Evolutionary conservation across 2,113 vertebrate genomes (phyloP), one percentile per base, ranked within the genome.

Genomic region (Thamnaconus septentrionalis): DNA sequence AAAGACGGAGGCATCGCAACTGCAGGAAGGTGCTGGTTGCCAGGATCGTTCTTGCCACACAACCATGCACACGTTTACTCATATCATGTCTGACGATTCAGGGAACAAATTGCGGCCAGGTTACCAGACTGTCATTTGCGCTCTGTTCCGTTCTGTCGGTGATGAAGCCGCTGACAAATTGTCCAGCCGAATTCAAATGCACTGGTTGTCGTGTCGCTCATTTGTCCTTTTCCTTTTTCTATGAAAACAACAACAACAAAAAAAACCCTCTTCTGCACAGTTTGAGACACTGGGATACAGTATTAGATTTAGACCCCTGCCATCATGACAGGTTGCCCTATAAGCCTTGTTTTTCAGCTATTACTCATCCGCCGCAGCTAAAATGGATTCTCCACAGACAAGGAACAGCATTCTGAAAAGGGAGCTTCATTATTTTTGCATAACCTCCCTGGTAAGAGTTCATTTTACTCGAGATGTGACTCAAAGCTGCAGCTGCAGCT

Each of bases 291-390:
- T 46, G 1, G 6, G 56, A 12, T 31, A 31, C 39, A n/a, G 7
- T 42, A 56, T 56, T 5, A 70, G 12, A 78, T 65, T 74, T 12
- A 80, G 57, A 70, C 51, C 49, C 5, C 50, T 60, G 12, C 44
- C 57, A 69, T 64, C 52, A 68, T 71, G 8, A 60, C n/a, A 8
- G 44, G 3, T 4, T 60, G 39, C n/a, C 53, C 51, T 18, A 53
- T 31, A 50, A 65, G 61, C 0, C 50, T 10, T 6, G 18, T 31
- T 31, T 31, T 31, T 31, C 18, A 31, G 18, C 18, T n/a, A 8
- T 61, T 42, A 18, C 42, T 42, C 54, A 56, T 61, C 57, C 56
- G 61, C 55, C 48, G 57, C 12, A 48, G 43, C 52, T 60, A 5
- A 31, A 31, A 31, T 31, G 18, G 18, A 31, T 31, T 31, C 18